Evolutionary conservation across 2,797 vertebrate genomes (phyloP).

Genomic region (Ibycter americanus): DNA sequence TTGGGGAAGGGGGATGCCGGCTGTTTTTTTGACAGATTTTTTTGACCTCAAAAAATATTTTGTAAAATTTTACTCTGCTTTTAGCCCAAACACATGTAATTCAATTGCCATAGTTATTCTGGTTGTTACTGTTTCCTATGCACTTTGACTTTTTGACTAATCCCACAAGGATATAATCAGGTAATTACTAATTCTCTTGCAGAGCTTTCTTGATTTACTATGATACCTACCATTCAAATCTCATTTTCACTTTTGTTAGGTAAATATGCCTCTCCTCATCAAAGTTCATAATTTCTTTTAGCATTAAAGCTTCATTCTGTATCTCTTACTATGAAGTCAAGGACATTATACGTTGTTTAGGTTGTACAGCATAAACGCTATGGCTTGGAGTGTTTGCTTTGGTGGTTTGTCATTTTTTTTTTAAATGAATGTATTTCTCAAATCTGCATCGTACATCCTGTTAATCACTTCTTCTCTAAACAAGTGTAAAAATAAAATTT

Average conservation of each 20-base stretch:
- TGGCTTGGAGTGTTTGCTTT: neutral
- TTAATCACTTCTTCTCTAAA: neutral
- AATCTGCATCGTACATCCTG: neutral
- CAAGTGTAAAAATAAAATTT: neutral
- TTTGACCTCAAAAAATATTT: neutral
- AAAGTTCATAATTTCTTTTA: neutral
- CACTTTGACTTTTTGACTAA: neutral
- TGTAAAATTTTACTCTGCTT: neutral
- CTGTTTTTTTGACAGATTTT: accelerated
- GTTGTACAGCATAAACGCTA: neutral
- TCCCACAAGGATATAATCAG: neutral
- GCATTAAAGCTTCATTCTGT: neutral
- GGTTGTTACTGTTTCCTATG: neutral
- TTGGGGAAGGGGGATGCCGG: accelerated
- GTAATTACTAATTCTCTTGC: neutral
- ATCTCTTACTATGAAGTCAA: neutral
- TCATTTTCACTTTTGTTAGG: neutral
- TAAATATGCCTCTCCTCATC: neutral
- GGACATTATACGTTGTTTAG: neutral
- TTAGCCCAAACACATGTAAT: neutral
- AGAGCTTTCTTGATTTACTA: neutral
- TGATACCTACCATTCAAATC: neutral
- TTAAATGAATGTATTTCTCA: neutral
- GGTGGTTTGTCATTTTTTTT: neutral
- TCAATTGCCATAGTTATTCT: neutral